Percentiles rank a stretch among this genome's conserved stretches.
phyloP scores from a whole-genome alignment of 2,113 vertebrate genomes.

The Herpailurus yagouaroundi region DNA sequence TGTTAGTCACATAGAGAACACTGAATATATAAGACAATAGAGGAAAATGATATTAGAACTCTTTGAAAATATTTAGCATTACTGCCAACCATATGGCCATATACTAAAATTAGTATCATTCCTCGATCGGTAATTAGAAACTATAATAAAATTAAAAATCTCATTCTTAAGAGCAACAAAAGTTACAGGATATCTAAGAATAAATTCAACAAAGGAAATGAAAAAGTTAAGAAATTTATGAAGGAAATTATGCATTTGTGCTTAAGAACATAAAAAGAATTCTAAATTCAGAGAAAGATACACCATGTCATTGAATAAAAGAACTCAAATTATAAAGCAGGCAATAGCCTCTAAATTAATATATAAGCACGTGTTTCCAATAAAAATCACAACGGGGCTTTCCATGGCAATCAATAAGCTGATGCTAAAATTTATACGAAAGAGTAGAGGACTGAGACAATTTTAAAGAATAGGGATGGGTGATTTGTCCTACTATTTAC shows the following conservation, averaged over 20 bases:
- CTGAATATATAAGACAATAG: neutral
- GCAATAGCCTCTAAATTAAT: neutral
- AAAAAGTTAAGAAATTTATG: neutral
- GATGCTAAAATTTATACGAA: conserved; percentile 20
- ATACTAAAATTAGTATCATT: neutral
- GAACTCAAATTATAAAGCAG: neutral
- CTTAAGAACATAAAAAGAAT: conserved; percentile 19
- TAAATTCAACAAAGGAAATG: neutral
- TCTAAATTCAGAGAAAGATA: neutral
- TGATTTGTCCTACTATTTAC: neutral
- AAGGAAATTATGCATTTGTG: neutral
- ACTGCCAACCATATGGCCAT: neutral
- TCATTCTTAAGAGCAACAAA: neutral
- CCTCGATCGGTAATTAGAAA: conserved; percentile 9
- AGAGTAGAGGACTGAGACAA: neutral
- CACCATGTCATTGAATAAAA: neutral
- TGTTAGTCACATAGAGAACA: neutral
- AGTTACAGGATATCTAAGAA: conserved; percentile 9
- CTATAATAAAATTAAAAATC: conserved; percentile 28
- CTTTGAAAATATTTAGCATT: neutral
- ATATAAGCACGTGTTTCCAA: conserved; percentile 21
- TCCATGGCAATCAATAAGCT: neutral
- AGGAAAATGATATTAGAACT: neutral
- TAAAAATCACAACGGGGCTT: neutral
- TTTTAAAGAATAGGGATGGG: neutral